These are phyloP conservation scores for Cygnus olor DNA, from an alignment of 2,797 vertebrate species.

Conservation along the genomic window DNA sequence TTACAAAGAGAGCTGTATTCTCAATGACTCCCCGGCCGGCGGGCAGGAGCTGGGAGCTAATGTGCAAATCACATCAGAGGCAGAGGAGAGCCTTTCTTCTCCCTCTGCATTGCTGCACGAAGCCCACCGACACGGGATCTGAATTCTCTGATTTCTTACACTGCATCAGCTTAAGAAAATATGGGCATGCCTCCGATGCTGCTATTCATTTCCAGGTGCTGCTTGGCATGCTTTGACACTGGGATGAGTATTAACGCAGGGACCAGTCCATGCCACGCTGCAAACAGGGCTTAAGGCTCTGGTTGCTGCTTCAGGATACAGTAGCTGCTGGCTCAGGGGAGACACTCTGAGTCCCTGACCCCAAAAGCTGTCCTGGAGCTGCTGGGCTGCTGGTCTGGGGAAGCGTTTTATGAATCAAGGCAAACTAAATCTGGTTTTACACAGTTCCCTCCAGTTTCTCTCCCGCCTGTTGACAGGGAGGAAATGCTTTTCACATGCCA, in stretches of 20 bases:
- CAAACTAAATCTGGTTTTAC: conserved; percentile 16
- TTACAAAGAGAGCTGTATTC: conserved; percentile 49
- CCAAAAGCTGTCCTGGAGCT: neutral
- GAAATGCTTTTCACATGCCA: conserved; percentile 63
- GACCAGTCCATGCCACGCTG: neutral
- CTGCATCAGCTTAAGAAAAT: conserved; percentile 9
- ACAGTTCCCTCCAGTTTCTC: neutral
- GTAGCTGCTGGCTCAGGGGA: neutral
- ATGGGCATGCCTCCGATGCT: neutral
- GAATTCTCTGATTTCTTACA: neutral
- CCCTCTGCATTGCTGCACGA: neutral
- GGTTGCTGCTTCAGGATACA: neutral
- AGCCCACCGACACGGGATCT: neutral
- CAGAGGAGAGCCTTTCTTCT: neutral
- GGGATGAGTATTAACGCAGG: neutral
- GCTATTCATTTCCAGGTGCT: neutral
- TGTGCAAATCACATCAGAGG: conserved; percentile 44
- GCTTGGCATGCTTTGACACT: neutral
- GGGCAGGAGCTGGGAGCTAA: conserved; percentile 52
- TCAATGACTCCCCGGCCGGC: conserved; percentile 19
- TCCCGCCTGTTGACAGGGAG: neutral
- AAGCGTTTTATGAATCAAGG: neutral
- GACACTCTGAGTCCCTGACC: neutral
- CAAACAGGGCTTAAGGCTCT: neutral
- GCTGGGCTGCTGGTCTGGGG: neutral